Conservation (phyloP, 2,113 vertebrate species). For the Cyanoderma ruficeps region DNA sequence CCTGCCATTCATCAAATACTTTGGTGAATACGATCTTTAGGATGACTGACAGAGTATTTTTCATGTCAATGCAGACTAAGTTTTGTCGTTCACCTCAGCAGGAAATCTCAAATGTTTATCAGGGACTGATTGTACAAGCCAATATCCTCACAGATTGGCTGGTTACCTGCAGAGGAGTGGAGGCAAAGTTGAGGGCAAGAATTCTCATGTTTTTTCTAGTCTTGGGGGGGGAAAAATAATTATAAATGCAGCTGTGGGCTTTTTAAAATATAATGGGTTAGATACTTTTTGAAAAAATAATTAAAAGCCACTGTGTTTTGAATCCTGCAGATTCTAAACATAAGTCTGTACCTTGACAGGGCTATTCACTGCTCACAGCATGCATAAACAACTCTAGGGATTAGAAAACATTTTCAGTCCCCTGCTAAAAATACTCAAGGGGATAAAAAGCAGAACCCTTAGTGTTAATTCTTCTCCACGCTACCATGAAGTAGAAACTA, state of each 20-base stretch:
- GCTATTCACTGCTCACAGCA: background rate
- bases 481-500: background rate
- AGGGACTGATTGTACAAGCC: background rate
- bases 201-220: background rate
- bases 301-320: background rate
- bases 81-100: background rate
- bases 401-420: background rate
- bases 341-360: background rate
- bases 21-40: background rate
- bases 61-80: background rate
- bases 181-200: background rate
- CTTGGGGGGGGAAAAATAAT: background rate
- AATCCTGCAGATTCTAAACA: background rate
- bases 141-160: background rate
- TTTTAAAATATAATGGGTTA: background rate
- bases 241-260: background rate
- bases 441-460: background rate
- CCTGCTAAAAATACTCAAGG: background rate
- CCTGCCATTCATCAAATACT: slow-evolving; percentile 29
- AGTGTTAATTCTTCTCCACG: background rate
- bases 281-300: background rate
- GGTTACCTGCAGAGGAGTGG: background rate
- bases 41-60: background rate
- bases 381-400: background rate
- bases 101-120: background rate